These are phyloP conservation scores for Ciconia nigra DNA, from an alignment of 2,797 vertebrate genomes.

Conservation along the genomic window DNA sequence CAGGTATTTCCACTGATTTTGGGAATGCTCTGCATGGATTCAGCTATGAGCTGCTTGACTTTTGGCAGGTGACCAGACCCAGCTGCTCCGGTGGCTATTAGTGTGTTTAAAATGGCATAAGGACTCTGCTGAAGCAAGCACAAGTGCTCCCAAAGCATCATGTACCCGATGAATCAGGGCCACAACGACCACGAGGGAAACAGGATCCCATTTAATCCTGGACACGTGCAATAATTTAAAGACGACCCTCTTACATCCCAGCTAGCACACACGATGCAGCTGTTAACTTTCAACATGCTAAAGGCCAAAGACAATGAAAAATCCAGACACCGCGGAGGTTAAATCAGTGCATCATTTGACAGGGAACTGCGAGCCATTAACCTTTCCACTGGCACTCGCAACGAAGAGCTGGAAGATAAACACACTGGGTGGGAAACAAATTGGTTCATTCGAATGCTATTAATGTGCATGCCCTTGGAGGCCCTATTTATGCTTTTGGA, in stretches of 20 bases:
- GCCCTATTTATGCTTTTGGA: constrained; percentile 63
- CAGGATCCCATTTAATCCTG: background rate
- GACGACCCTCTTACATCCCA: background rate
- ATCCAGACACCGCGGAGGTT: background rate
- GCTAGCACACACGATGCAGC: background rate
- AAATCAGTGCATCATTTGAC: constrained; percentile 36
- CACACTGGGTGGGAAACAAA: constrained; percentile 55
- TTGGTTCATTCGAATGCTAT: constrained; percentile 46
- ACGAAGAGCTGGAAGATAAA: constrained; percentile 26
- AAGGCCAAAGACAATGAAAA: constrained; percentile 36
- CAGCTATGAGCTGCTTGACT: background rate
- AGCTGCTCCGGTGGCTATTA: background rate
- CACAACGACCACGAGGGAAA: background rate
- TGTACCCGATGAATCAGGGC: background rate
- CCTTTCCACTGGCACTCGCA: constrained; percentile 38
- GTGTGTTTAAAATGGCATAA: background rate
- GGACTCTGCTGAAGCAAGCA: background rate
- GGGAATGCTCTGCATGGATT: background rate
- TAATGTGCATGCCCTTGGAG: constrained; percentile 53
- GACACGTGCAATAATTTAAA: background rate
- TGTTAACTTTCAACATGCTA: background rate
- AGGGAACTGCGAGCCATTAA: constrained; percentile 53
- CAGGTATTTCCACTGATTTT: background rate
- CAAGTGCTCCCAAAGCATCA: background rate
- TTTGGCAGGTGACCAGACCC: background rate